Evolutionary conservation across 2,797 vertebrate species (phyloP), one percentile per base, ranked within the genome.

Genomic region (Micromesistius poutassou): DNA sequence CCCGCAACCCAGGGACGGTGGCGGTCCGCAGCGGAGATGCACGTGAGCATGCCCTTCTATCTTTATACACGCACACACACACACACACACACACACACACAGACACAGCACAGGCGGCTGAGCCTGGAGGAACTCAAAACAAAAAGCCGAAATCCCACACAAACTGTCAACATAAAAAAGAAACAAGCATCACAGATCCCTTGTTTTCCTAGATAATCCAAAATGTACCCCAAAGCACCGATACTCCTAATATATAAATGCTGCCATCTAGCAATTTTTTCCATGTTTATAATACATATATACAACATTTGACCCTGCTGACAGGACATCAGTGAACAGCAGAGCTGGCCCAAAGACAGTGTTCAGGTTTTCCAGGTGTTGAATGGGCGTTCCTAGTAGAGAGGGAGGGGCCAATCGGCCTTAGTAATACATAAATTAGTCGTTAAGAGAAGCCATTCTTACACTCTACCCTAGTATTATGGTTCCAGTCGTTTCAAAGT

Each of bases 1-100:
- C n/a, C n/a, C n/a, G n/a, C n/a, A n/a, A n/a, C n/a, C n/a, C n/a
- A n/a, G 83, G 71, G 78, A 82, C 38, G 25, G 72, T 82, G 79
- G 79, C 80, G 14, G 77, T 88, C 84, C 86, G 88, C 88, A 90
- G 91, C 88, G 91, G 88, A 89, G 87, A 83, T 81, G 88, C 87
- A 91, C 87, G 78, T 79, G 72, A 86, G 77, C 78, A 82, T 80
- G 82, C 85, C 82, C 81, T 40, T 72, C 80, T 46, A 73, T 78
- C 85, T 80, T 76, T 79, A 33, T 8, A 70, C 30, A 30, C 30
- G 4, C 70, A 8, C 28, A 82, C 82, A 79, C 50, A 86, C 79
- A 74, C 30, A 28, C 25, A 70, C 66, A 86, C 79, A 74, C 30
- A 28, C 25, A 70, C 66, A 84, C 76, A 75, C 33, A 46, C 76